Base-by-base conservation (phyloP, 2,797 vertebrate genomes). In the Helostoma temminkii region DNA sequence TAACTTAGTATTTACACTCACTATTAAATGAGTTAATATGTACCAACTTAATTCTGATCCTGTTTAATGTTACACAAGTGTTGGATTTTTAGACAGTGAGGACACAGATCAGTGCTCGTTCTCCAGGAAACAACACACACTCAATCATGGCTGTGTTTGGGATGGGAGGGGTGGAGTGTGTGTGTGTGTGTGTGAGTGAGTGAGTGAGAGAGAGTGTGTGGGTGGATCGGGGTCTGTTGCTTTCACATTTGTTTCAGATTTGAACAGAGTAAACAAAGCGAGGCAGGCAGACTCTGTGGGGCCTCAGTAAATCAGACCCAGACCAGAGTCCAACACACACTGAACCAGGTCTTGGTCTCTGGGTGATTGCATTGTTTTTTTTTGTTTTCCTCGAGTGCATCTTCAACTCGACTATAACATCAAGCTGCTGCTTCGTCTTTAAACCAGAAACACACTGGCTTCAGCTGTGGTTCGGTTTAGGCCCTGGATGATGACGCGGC, bases 191-290 rank as follows among this genome's bases (percentile, higher is more conserved):
- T n/a, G n/a, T n/a, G n/a, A n/a, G n/a, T n/a, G n/a, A n/a, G n/a
- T n/a, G n/a, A n/a, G n/a, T n/a, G n/a, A n/a, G n/a, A n/a, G n/a
- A n/a, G n/a, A 71, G 32, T 34, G 53, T 43, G 19, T 57, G 39
- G 12, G 64, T 57, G 73, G 75, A 66, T 59, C 78, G 80, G 66
- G 78, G 79, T 77, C 73, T 60, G 63, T 78, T 58, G 37, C 58
- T 56, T 80, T 87, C 84, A 87, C 90, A 86, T 92, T 91, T 91
- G 89, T 88, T 90, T 91, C 87, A 69, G 63, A 89, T 91, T 91
- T 88, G 69, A 82, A 82, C 76, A 41, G 52, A 78, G 81, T 92
- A 87, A 92, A 91, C 89, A 91, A 84, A 90, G 80, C 47, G 52
- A 76, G 66, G 74, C 86, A 63, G 76, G 76, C 88, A 91, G 90